Conservation (phyloP, 2,113 vertebrate genomes). For the Istiophorus platypterus region DNA sequence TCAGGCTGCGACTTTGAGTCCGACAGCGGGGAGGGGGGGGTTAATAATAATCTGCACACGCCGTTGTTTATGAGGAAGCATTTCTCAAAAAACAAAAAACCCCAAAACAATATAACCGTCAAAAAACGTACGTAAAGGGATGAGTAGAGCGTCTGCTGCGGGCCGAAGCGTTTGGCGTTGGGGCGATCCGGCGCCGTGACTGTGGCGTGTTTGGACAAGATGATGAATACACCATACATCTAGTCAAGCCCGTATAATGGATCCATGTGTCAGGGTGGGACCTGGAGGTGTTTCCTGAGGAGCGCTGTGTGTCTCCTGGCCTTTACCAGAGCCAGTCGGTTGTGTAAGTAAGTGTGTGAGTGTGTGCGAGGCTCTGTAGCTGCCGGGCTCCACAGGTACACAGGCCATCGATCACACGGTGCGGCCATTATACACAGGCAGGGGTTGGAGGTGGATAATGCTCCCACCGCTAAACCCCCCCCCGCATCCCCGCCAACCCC, state of each 20-base stretch:
- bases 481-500: too few relatives aligned
- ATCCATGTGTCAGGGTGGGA: constrained; percentile 69
- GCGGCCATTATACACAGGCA: constrained; percentile 74
- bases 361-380: constrained; percentile 43
- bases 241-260: constrained; percentile 62
- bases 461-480: constrained; percentile 67
- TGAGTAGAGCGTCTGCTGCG: background rate
- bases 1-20: background rate
- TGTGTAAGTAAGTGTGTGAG: constrained; percentile 35
- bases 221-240: constrained; percentile 65
- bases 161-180: background rate
- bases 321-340: constrained; percentile 45
- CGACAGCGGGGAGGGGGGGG: background rate
- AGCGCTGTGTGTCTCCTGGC: constrained; percentile 64
- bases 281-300: constrained; percentile 69
- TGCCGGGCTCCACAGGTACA: constrained; percentile 76
- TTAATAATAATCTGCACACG: background rate
- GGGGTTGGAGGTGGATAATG: constrained; percentile 74
- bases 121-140: background rate
- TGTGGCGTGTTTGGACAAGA: constrained; percentile 51
- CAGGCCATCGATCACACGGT: constrained; percentile 78
- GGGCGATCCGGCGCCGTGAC: background rate
- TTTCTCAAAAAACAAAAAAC: background rate
- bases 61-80: background rate
- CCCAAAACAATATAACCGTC: too few relatives aligned